Base-by-base conservation (phyloP, 2,797 vertebrate genomes). In the Smutsia gigantea region DNA sequence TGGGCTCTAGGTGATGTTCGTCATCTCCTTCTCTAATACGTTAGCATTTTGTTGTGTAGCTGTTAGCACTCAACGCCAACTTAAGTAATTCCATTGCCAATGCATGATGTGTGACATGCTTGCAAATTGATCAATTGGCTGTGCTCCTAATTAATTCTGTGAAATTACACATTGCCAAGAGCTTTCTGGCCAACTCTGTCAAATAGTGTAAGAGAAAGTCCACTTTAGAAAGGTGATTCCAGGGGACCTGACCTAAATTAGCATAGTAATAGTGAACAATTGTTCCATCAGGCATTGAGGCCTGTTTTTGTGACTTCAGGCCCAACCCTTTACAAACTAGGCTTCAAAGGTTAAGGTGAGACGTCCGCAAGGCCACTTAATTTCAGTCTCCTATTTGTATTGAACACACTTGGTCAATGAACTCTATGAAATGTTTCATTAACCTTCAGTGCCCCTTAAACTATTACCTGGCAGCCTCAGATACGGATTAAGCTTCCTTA, bases 361-460 rank as follows among this genome's bases (percentile, higher is more conserved):
- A 91, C 42, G 6, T 46, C 1, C 55, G 74, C 91, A 75, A 87
- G 37, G 17, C 69, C 31, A 21, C 79, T 97, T 89, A 77, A 68
- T 97, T 98, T 93, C 13, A 64, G 19, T 27, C 37, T 94, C 82
- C 84, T 87, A 17, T 96, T 97, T 97, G 72, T 87, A 93, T 92
- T 98, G 96, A 69, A 78, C 13, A 17, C 10, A 57, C 77, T 97
- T 79, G 87, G 87, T 23, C 61, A 86, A 94, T 63, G 78, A 97
- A 97, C 77, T 95, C 93, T 34, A 27, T 31, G 87, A 97, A 97
- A 98, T 57, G 78, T 95, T 98, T 97, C 97, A 79, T 93, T 96
- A 94, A 49, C 84, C 87, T 97, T 96, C 88, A 77, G n/a, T 92
- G 93, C 83, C 90, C 49, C 37, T 96, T 96, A 94, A 75, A 96